A percentile compares a stretch with the other conserved stretches of the same genome.
These are phyloP conservation scores for Paedocypris sp. DNA, from an alignment of 2,113 vertebrate genomes.

Conservation along the genomic window DNA sequence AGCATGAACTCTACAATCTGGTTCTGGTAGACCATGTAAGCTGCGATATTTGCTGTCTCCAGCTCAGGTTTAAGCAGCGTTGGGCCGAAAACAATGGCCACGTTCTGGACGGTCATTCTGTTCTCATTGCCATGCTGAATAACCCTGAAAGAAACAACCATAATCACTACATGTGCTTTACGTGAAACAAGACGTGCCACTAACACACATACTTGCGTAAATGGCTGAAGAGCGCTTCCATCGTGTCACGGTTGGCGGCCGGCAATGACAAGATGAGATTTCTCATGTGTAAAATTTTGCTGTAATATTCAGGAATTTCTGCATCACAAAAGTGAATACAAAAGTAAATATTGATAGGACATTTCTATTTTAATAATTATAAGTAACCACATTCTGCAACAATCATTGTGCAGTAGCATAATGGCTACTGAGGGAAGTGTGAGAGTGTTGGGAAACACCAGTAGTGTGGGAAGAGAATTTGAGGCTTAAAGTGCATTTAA, in stretches of 20 bases:
- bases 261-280: conserved; percentile 74
- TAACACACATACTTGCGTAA: conserved; percentile 68
- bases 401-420: too few species aligned
- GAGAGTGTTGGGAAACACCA: too few species aligned
- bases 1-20: conserved; percentile 90
- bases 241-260: conserved; percentile 69
- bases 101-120: conserved; percentile 84
- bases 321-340: not conserved
- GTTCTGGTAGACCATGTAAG: conserved; percentile 95
- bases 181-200: not conserved
- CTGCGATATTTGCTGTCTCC: conserved; percentile 74
- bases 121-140: conserved; percentile 73
- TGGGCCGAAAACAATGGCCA: conserved; percentile 90
- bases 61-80: conserved; percentile 76
- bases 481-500: too few species aligned
- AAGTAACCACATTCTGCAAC: too few species aligned
- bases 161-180: too few species aligned
- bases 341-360: not conserved
- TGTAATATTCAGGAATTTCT: conserved; percentile 67
- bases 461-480: too few species aligned
- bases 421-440: too few species aligned
- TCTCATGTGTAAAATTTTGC: conserved; percentile 52
- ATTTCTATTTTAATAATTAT: too few species aligned
- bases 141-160: conserved; percentile 54
- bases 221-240: conserved; percentile 78